A percentile compares a stretch with the other conserved stretches of the same genome.
Evolutionary conservation across 2,797 vertebrate species (phyloP).

Genomic region (Capromys pilorides): DNA sequence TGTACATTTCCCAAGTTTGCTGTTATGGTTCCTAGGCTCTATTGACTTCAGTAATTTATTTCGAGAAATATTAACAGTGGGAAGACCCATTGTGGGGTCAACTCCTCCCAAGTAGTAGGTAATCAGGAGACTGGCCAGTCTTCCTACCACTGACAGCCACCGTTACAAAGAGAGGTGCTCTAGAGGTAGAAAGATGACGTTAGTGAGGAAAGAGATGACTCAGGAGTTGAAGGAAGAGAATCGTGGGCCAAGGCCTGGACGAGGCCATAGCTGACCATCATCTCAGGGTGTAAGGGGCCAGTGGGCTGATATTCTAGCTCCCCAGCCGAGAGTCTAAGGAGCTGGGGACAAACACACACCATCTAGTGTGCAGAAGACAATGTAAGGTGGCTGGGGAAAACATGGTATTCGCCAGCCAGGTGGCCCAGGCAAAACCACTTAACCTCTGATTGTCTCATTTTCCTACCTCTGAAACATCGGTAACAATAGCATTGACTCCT

Average conservation of each 20-base stretch:
- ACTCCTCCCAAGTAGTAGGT: neutral
- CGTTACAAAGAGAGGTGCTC: neutral
- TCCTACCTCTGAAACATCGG: neutral
- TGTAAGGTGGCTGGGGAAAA: neutral
- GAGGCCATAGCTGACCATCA: rapidly evolving
- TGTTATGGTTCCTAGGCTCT: neutral
- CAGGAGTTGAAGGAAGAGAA: neutral
- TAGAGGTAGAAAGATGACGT: neutral
- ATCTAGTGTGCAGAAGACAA: neutral
- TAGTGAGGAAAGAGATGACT: neutral
- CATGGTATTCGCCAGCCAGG: neutral
- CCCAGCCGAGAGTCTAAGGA: neutral
- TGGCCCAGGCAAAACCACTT: neutral
- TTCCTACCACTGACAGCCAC: neutral
- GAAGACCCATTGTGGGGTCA: neutral
- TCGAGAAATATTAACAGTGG: neutral
- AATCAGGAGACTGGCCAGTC: neutral
- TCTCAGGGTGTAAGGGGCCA: neutral
- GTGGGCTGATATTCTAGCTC: neutral
- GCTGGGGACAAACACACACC: neutral
- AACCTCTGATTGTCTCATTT: neutral
- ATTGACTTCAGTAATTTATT: slow-evolving; percentile 9
- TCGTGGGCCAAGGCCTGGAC: rapidly evolving
- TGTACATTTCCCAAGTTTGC: slow-evolving; percentile 5
- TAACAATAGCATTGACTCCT: neutral